Evolutionary conservation across 1,140 invertebrate species (phyloP).

Genomic region (Trichonephila inaurata): DNA sequence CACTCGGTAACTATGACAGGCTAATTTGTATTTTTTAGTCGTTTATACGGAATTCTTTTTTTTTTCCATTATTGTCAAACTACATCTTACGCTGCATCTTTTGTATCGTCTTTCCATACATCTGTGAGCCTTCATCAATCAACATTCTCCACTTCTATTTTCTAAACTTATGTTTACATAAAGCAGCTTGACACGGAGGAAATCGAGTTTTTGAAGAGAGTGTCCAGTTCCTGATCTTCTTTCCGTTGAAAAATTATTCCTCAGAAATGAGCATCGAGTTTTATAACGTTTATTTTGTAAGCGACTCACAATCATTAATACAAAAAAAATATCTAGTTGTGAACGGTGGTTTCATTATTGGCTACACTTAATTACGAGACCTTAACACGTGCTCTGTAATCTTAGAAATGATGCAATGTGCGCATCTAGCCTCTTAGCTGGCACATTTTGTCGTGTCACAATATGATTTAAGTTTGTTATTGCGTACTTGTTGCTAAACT

Average conservation of each 20-base stretch:
- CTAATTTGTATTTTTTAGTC: slow-evolving; percentile 51
- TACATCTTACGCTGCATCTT: background rate
- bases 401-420: slow-evolving; percentile 8
- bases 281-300: background rate
- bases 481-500: slow-evolving; percentile 13
- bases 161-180: background rate
- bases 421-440: background rate
- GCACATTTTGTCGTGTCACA: slow-evolving; percentile 10
- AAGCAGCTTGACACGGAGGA: background rate
- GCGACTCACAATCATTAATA: background rate
- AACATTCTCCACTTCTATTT: slow-evolving; percentile 6
- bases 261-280: background rate
- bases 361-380: background rate
- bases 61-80: background rate
- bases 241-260: background rate
- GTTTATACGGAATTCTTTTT: slow-evolving; percentile 23
- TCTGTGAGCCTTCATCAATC: slow-evolving; percentile 38
- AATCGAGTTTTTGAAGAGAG: background rate
- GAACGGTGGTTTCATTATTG: background rate
- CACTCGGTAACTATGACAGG: slow-evolving; percentile 5
- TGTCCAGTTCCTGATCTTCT: slow-evolving; percentile 15
- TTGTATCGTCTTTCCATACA: slow-evolving; percentile 43
- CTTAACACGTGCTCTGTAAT: background rate
- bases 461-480: background rate
- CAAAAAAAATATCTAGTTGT: background rate